A percentile compares a stretch with the other conserved stretches of the same genome.
phyloP scores from a whole-genome alignment of 2,113 vertebrate genomes.

The Neogale vison region DNA sequence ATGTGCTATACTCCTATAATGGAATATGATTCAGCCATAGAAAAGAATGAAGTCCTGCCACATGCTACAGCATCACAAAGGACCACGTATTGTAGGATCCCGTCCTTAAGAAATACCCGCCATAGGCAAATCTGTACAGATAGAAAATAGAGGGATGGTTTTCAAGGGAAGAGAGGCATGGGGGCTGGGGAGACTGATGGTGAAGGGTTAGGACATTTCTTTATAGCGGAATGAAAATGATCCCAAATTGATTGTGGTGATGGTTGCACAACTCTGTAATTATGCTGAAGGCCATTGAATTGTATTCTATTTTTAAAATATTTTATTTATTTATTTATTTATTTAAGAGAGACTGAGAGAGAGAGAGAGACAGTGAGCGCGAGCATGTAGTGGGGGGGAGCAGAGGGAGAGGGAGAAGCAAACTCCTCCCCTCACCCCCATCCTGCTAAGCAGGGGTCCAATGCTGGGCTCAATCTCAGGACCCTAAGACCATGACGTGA shows the following conservation, averaged over 20 bases:
- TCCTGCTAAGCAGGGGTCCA: neutral
- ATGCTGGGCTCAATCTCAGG: neutral
- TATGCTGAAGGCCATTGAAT: slow-evolving; percentile 13
- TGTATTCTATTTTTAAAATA: neutral
- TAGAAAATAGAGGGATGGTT: neutral
- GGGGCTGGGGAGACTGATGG: neutral
- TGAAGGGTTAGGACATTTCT: neutral
- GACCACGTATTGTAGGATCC: neutral
- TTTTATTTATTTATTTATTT: neutral
- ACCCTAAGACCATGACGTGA: neutral
- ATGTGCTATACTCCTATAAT: neutral
- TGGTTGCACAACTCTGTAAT: neutral
- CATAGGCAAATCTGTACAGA: neutral
- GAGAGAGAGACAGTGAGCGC: neutral
- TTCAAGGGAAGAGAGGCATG: neutral
- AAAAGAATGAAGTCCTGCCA: neutral
- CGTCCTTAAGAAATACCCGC: neutral
- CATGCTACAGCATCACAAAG: neutral
- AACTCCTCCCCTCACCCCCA: too few species aligned
- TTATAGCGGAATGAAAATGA: slow-evolving; percentile 39
- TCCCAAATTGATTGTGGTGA: neutral
- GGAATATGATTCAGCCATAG: neutral
- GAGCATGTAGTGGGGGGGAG: neutral
- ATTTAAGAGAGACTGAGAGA: neutral
- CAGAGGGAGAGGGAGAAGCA: neutral